A percentile compares a stretch with the other conserved stretches of the same genome.
Conservation (phyloP, 2,888 invertebrate genomes). For the Cephus rjabovi region DNA sequence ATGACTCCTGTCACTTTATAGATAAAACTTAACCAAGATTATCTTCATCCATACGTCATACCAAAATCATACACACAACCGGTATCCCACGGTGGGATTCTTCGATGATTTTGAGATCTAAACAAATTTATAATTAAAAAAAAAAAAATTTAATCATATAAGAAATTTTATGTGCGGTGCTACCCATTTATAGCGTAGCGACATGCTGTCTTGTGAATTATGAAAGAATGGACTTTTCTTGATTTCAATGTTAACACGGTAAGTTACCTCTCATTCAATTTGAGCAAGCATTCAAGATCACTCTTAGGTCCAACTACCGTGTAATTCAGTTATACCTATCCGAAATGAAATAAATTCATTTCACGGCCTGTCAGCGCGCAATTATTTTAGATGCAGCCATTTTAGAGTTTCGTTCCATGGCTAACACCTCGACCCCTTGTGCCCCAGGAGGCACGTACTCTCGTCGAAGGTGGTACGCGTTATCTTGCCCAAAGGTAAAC, state of each 20-base stretch:
- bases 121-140: not conserved
- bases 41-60: not conserved
- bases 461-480: not conserved
- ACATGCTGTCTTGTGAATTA: not conserved
- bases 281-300: slow-evolving; percentile 34
- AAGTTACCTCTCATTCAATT: not conserved
- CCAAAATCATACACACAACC: not conserved
- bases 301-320: slow-evolving; percentile 60
- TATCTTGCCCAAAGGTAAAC: slow-evolving; percentile 19
- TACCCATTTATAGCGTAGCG: not conserved
- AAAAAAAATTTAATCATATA: no score
- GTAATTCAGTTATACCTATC: slow-evolving; percentile 65
- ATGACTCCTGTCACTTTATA: not conserved
- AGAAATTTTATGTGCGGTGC: no score
- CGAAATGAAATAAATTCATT: slow-evolving; percentile 67
- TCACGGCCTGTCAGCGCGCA: slow-evolving; percentile 67
- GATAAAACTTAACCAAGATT: not conserved
- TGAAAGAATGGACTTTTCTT: not conserved
- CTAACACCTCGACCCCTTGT: slow-evolving; percentile 53
- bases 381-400: slow-evolving; percentile 63
- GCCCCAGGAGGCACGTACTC: slow-evolving; percentile 42
- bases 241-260: not conserved
- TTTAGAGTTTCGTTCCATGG: slow-evolving; percentile 55
- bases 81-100: not conserved
- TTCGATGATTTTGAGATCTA: not conserved